Percentiles rank a stretch among this genome's conserved stretches.
Evolutionary conservation across 2,113 vertebrate genomes (phyloP).

Genomic region (Bucco capensis): DNA sequence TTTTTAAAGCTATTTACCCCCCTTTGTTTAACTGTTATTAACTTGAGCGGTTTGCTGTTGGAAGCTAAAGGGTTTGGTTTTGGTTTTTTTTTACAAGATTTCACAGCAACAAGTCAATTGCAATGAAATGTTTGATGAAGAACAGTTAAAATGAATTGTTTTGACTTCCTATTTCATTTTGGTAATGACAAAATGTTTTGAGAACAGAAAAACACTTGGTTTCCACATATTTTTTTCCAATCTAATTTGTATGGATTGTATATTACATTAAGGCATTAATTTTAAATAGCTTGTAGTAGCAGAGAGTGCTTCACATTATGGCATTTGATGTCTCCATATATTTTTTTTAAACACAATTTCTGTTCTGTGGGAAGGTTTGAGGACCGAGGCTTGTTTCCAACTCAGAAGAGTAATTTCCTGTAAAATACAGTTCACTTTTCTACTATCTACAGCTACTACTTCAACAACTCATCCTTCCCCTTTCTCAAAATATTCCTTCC

Average conservation of each 20-base stretch:
- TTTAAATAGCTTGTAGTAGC: constrained; percentile 8
- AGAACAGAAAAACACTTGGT: background rate
- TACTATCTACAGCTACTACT: background rate
- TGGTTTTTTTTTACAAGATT: background rate
- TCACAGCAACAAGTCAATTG: background rate
- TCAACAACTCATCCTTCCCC: background rate
- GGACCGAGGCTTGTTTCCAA: background rate
- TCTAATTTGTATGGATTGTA: constrained; percentile 15
- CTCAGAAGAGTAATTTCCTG: background rate
- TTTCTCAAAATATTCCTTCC: background rate
- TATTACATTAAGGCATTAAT: constrained; percentile 9
- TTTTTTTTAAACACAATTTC: background rate
- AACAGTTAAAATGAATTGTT: constrained; percentile 21
- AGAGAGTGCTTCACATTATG: background rate
- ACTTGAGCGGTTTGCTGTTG: background rate
- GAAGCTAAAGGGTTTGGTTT: background rate
- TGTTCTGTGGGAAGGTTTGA: background rate
- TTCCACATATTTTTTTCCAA: background rate
- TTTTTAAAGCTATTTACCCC: background rate
- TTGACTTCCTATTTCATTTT: constrained; percentile 14
- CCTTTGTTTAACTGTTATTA: background rate
- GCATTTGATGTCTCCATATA: background rate
- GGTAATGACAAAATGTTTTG: constrained; percentile 1
- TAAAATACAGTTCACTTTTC: background rate
- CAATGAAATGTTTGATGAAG: background rate